Percentiles rank a stretch among this genome's conserved stretches.
phyloP scores from a whole-genome alignment of 2,888 invertebrate genomes.

The Noctua pronuba region DNA sequence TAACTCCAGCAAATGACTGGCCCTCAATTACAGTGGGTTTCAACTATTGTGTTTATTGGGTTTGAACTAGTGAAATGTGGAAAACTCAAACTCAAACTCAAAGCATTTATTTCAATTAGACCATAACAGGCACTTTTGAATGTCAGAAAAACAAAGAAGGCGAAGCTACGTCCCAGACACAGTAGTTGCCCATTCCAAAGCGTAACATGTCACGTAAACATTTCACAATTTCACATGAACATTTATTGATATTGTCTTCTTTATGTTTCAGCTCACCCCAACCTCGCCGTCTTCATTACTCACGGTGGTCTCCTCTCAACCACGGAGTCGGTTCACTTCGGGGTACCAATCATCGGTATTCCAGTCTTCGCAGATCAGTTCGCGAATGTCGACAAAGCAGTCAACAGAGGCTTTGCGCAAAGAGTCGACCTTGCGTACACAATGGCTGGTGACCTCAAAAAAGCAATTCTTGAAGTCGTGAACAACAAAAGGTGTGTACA shows the following conservation, averaged over 20 bases:
- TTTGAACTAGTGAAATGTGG: not conserved
- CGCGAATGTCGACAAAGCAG: constrained; percentile 70
- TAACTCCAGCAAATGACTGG: not conserved
- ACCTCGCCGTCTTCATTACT: constrained; percentile 73
- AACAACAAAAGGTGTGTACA: constrained; percentile 66
- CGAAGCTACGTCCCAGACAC: too few relatives aligned
- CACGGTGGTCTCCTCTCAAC: constrained; percentile 78
- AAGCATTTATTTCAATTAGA: too few relatives aligned
- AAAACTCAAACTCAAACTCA: too few relatives aligned
- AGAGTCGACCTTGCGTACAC: constrained; percentile 69
- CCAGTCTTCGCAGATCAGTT: constrained; percentile 78
- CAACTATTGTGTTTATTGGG: not conserved
- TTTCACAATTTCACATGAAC: not conserved
- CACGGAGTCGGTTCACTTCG: constrained; percentile 75
- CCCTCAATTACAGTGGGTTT: not conserved
- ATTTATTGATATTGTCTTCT: not conserved
- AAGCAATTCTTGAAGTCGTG: constrained; percentile 67
- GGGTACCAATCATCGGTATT: constrained; percentile 76
- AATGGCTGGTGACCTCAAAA: constrained; percentile 66
- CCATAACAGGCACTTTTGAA: too few relatives aligned
- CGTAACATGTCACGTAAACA: too few relatives aligned
- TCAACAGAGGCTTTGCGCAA: constrained; percentile 71
- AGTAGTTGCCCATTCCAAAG: too few relatives aligned
- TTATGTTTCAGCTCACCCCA: constrained; percentile 72
- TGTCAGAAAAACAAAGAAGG: too few relatives aligned